Percentiles rank a stretch among this genome's conserved stretches.
Evolutionary conservation across 2,113 vertebrate genomes (phyloP).

Genomic region (Esox niger): DNA sequence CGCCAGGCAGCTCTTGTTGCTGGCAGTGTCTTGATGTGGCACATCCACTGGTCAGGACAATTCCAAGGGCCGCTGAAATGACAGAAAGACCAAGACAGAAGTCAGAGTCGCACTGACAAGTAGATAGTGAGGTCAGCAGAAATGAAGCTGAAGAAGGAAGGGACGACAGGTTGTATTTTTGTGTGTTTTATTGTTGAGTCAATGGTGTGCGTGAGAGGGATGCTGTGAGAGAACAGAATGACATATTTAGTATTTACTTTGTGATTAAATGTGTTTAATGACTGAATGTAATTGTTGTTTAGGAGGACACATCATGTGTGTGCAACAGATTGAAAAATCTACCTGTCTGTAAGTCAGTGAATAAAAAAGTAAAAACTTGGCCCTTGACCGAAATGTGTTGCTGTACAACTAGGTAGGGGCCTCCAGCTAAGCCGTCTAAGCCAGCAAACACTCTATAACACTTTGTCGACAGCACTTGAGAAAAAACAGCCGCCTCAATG

Average conservation of each 20-base stretch:
- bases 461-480: not conserved
- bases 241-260: not conserved
- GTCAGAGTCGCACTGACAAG: slow-evolving; percentile 47
- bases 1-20: slow-evolving; percentile 86
- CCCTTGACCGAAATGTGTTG: not conserved
- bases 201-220: not conserved
- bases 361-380: not conserved
- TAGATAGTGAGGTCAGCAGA: slow-evolving; percentile 49
- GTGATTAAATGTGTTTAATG: not conserved
- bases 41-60: slow-evolving; percentile 84
- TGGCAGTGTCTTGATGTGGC: slow-evolving; percentile 90
- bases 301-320: no score
- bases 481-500: not conserved
- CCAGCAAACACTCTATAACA: not conserved
- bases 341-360: not conserved
- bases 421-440: not conserved
- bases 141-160: slow-evolving; percentile 59
- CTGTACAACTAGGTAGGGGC: not conserved
- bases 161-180: slow-evolving; percentile 50
- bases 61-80: slow-evolving; percentile 80
- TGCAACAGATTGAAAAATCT: no score
- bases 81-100: slow-evolving; percentile 21
- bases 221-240: not conserved
- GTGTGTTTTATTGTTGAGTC: not conserved
- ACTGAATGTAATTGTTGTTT: no score